These are phyloP conservation scores for Hirundo rustica DNA, from an alignment of 2,797 vertebrate genomes.

Conservation along the genomic window DNA sequence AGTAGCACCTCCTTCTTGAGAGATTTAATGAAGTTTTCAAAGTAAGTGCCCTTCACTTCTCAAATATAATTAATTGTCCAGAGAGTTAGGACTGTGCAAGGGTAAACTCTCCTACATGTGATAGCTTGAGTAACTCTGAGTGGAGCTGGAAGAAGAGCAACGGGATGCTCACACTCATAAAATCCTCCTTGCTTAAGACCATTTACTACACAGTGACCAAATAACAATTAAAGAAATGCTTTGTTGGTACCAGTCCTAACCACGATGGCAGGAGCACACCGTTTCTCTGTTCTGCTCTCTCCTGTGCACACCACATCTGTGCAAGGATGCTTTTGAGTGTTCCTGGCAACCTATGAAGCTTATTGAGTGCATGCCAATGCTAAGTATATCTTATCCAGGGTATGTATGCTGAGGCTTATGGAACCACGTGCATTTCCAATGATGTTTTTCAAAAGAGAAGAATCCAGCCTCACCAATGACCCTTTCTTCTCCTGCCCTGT, in stretches of 20 bases:
- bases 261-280: accelerated
- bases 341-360: not conserved
- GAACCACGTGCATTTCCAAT: accelerated
- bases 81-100: not conserved
- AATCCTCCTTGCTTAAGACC: not conserved
- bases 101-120: not conserved
- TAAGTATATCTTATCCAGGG: not conserved
- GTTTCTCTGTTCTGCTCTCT: not conserved
- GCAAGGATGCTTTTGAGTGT: not conserved
- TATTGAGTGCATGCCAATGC: not conserved
- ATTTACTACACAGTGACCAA: not conserved
- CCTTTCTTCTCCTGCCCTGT: not conserved
- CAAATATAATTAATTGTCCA: not conserved
- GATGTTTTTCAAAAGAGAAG: not conserved
- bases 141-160: not conserved
- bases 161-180: not conserved
- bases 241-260: accelerated
- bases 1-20: not conserved
- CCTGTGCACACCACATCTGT: not conserved
- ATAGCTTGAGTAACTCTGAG: not conserved
- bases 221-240: not conserved
- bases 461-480: not conserved
- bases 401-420: not conserved
- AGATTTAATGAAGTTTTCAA: not conserved
- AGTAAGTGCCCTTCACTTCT: not conserved